Base-by-base conservation (phyloP, 2,888 invertebrate genomes). In the Tipula confusa region DNA sequence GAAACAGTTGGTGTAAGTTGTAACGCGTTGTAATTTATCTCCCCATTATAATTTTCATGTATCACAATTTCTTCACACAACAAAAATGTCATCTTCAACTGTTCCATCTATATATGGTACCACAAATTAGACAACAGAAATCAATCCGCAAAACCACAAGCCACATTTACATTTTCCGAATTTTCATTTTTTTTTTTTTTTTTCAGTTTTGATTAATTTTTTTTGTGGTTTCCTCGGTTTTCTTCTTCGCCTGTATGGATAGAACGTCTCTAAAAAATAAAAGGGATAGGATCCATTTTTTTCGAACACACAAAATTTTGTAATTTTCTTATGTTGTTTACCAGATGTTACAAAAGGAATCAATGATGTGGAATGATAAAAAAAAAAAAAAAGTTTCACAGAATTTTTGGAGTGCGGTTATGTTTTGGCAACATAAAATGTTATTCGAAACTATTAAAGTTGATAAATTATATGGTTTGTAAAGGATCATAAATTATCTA, bases 301-400 rank as follows among this genome's bases (percentile, higher is more conserved):
- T 79, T 79, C 28, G 2, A 13, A n/a, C 9, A 28, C 29, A 5
- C 11, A 29, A 80, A 29, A 64, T 9, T 24, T 64, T 64, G 64
- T 64, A 24, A 80, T 29, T 80, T 80, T 80, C 80, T 80, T 80
- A 31, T 80, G 80, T 29, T 29, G 29, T 29, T 80, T 15, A 89
- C 88, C 89, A 89, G 89, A 89, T 89, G 89, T 89, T 89, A 88
- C 89, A 87, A 89, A 89, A 88, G 88, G 87, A 88, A 87, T 88
- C 89, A 89, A 89, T 89, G 89, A 89, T 88, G 88, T 88, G 89
- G 89, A 89, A 89, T 88, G 29, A 31, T 29, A 80, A 80, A 64
- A 24, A 7, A 79, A 24, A 79, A 79, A 24, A 4, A 80, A 80
- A 80, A 5, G 7, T 80, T 80, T 29, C 64, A 64, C 5, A 18